phyloP scores from a whole-genome alignment of 1,140 invertebrate species.

The Hesperophylax magnus region DNA sequence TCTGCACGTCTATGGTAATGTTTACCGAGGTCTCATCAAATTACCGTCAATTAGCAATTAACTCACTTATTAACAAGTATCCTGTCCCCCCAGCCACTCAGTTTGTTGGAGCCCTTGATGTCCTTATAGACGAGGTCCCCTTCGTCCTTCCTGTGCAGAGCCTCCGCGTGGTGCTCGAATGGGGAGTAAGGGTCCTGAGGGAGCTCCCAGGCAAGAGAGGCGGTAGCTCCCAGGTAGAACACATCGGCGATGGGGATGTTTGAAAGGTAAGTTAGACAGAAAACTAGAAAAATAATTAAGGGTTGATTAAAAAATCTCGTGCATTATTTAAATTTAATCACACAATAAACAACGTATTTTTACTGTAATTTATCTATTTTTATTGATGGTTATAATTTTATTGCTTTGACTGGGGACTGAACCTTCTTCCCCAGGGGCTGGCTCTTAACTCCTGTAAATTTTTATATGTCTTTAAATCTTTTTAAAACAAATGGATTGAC shows the following conservation, averaged over 20 bases:
- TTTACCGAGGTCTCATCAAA: too few relatives aligned
- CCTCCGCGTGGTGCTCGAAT: slow-evolving; percentile 65
- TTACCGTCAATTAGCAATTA: too few relatives aligned
- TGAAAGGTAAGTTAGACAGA: slow-evolving; percentile 75
- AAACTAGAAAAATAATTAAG: slow-evolving; percentile 68
- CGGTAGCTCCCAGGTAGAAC: slow-evolving; percentile 79
- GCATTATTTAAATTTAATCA: neutral
- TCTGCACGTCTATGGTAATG: too few relatives aligned
- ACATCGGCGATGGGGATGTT: slow-evolving; percentile 71
- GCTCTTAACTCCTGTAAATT: too few relatives aligned
- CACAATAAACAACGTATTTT: too few relatives aligned
- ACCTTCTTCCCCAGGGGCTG: too few relatives aligned
- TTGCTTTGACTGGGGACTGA: too few relatives aligned
- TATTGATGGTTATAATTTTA: too few relatives aligned
- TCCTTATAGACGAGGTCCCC: slow-evolving; percentile 61
- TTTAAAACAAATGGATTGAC: too few relatives aligned
- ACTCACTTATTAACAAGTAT: slow-evolving; percentile 41
- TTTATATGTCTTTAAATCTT: too few relatives aligned
- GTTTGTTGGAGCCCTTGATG: slow-evolving; percentile 49
- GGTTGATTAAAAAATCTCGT: neutral
- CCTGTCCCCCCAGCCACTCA: slow-evolving; percentile 22
- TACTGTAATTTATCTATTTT: too few relatives aligned
- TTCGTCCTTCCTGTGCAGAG: slow-evolving; percentile 65
- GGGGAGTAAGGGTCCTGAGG: slow-evolving; percentile 74
- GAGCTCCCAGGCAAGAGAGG: slow-evolving; percentile 81